Percentiles rank a stretch among this genome's conserved stretches.
Evolutionary conservation across 2,113 vertebrate genomes (phyloP).

Genomic region (Candoia aspera): DNA sequence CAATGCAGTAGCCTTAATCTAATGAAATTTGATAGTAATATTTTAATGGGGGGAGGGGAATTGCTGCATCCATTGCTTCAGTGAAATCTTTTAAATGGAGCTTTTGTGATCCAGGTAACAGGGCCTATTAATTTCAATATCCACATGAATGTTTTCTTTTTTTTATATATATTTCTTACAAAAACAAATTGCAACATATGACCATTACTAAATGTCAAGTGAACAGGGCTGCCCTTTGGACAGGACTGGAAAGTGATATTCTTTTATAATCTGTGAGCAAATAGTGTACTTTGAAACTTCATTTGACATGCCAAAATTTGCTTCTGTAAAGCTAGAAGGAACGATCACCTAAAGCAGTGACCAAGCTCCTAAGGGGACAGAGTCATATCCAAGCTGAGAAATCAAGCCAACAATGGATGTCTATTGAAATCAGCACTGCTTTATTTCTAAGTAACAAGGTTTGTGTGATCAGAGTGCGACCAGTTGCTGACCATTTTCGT

Average conservation of each 20-base stretch:
- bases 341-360: neutral
- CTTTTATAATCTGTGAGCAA: conserved; percentile 29
- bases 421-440: neutral
- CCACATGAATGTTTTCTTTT: neutral
- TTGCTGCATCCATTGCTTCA: neutral
- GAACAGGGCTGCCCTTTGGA: conserved; percentile 1
- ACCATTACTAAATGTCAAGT: conserved; percentile 19
- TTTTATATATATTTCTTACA: conserved; percentile 20
- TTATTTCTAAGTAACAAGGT: neutral
- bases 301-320: conserved; percentile 17
- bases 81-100: neutral
- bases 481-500: neutral
- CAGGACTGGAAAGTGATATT: conserved; percentile 21
- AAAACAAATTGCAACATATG: neutral
- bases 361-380: neutral
- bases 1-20: neutral
- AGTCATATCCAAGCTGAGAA: neutral
- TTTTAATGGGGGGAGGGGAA: neutral
- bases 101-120: neutral
- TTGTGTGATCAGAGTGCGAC: neutral
- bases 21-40: neutral
- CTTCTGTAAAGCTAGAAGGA: conserved; percentile 1
- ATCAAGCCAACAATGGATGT: neutral
- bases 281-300: conserved; percentile 28
- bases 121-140: neutral